Percentiles rank a stretch among this genome's conserved stretches.
Conservation (phyloP, 2,797 vertebrate genomes). For the Eulemur rubriventer region DNA sequence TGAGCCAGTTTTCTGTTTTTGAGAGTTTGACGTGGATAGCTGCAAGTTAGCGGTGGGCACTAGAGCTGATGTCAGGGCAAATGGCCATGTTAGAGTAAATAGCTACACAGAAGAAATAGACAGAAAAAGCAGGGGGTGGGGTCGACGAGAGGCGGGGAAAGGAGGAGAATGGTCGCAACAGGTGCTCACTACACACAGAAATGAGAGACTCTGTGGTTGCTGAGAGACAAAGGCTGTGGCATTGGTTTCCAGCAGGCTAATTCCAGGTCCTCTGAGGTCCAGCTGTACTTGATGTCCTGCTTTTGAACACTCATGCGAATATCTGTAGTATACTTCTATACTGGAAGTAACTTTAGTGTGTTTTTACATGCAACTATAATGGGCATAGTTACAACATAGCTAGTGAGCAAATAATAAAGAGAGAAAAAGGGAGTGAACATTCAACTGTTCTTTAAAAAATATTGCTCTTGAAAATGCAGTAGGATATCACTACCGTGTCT, state of each 20-base stretch:
- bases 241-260: not conserved
- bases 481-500: not conserved
- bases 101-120: not conserved
- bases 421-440: not conserved
- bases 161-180: no score
- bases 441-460: not conserved
- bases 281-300: not conserved
- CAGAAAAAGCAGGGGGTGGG: not conserved
- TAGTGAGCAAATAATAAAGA: not conserved
- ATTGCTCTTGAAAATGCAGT: not conserved
- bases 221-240: not conserved
- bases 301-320: not conserved
- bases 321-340: not conserved
- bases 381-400: not conserved
- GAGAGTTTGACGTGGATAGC: not conserved
- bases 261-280: not conserved
- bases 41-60: not conserved
- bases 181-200: not conserved
- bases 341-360: not conserved
- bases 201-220: not conserved
- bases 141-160: rapidly evolving
- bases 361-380: not conserved
- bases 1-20: not conserved
- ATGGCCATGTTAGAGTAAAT: not conserved
- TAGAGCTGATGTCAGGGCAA: not conserved